Evolutionary conservation across 2,797 vertebrate species (phyloP).

Genomic region (Apogon hyalosoma): DNA sequence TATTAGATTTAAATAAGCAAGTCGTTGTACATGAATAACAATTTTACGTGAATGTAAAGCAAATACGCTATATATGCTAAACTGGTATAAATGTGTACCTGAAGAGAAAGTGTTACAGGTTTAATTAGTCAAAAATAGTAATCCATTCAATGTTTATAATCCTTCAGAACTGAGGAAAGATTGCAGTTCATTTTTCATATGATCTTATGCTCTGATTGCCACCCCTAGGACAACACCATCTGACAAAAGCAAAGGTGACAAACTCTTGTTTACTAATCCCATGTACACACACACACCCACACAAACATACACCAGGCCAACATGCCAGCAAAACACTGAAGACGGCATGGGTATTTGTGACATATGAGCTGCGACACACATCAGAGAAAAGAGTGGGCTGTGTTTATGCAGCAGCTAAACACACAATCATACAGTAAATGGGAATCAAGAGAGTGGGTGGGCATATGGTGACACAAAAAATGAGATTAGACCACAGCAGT

Average conservation of each 20-base stretch:
- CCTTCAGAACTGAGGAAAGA: too few relatives aligned
- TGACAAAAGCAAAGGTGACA: conserved; percentile 25
- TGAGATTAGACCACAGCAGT: conserved; percentile 34
- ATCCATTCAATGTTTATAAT: too few relatives aligned
- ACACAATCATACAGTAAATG: conserved; percentile 42
- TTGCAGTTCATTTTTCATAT: too few relatives aligned
- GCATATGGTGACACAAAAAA: conserved; percentile 38
- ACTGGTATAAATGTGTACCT: too few relatives aligned
- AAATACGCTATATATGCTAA: too few relatives aligned
- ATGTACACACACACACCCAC: conserved; percentile 1
- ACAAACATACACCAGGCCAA: not conserved
- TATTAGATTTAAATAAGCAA: too few relatives aligned
- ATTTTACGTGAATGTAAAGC: too few relatives aligned
- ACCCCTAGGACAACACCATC: not conserved
- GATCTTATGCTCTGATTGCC: too few relatives aligned
- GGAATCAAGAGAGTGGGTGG: conserved; percentile 46
- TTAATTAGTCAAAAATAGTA: too few relatives aligned
- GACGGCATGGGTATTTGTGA: conserved; percentile 33
- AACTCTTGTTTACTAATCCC: conserved; percentile 53
- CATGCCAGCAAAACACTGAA: conserved; percentile 23
- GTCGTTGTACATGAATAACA: too few relatives aligned
- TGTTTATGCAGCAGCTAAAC: conserved; percentile 55
- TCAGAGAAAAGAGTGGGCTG: conserved; percentile 59
- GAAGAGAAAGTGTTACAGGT: too few relatives aligned
- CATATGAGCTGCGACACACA: conserved; percentile 44